Conservation (phyloP, 2,888 invertebrate genomes). For the Catotricha subobsoleta region DNA sequence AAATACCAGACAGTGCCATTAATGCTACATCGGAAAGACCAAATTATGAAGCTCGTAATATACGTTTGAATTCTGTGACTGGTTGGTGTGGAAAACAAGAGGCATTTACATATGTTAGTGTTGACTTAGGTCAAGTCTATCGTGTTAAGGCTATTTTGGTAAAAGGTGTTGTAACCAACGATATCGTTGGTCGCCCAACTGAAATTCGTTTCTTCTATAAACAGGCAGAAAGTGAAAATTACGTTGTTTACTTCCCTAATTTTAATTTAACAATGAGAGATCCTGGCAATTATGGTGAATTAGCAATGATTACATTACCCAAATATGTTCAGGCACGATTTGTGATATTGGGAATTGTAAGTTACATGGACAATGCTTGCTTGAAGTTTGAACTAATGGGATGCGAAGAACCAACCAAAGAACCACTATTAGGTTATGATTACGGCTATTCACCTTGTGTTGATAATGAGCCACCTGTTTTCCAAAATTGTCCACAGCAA, state of each 20-base stretch:
- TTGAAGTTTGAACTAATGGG: slow-evolving; percentile 92
- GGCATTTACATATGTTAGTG: slow-evolving; percentile 88
- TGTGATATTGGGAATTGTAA: slow-evolving; percentile 86
- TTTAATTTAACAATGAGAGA: slow-evolving; percentile 87
- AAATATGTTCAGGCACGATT: slow-evolving; percentile 87
- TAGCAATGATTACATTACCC: slow-evolving; percentile 88
- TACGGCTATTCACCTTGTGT: slow-evolving; percentile 88
- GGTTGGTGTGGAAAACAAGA: slow-evolving; percentile 97
- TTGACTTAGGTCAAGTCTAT: slow-evolving; percentile 84
- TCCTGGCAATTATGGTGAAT: slow-evolving; percentile 90
- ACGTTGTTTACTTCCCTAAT: slow-evolving; percentile 93
- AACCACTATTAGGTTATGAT: slow-evolving; percentile 78
- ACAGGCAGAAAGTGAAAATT: slow-evolving; percentile 82
- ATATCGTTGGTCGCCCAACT: slow-evolving; percentile 87
- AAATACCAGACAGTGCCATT: slow-evolving; percentile 85
- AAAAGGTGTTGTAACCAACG: slow-evolving; percentile 87
- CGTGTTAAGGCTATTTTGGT: slow-evolving; percentile 83
- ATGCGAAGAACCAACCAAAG: slow-evolving; percentile 69
- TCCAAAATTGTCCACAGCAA: slow-evolving; percentile 89
- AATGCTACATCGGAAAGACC: slow-evolving; percentile 88
- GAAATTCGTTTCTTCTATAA: slow-evolving; percentile 96
- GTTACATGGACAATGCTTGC: slow-evolving; percentile 93
- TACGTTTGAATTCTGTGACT: slow-evolving; percentile 78
- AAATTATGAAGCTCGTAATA: slow-evolving; percentile 78
- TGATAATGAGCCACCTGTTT: slow-evolving; percentile 88